A percentile compares a stretch with the other conserved stretches of the same genome.
These are phyloP conservation scores for Nyctereutes procyonoides DNA, from an alignment of 2,113 vertebrate genomes.

Conservation along the genomic window DNA sequence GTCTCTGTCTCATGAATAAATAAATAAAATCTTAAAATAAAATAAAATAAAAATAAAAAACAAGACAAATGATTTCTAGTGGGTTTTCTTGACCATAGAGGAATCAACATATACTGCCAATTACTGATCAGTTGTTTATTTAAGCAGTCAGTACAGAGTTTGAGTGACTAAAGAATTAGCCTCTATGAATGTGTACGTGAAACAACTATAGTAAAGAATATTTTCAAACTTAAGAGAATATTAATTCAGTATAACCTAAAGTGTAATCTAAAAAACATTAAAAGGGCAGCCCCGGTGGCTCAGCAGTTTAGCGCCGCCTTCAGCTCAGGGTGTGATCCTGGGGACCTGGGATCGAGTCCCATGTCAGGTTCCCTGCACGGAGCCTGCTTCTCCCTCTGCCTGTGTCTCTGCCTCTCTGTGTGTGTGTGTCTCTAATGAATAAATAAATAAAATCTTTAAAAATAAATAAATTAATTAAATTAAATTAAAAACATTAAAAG, in stretches of 20 bases:
- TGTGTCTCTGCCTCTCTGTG: too few species aligned
- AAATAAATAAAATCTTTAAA: too few species aligned
- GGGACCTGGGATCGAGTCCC: too few species aligned
- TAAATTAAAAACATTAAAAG: too few species aligned
- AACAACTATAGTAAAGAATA: not conserved
- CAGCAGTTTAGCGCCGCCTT: too few species aligned
- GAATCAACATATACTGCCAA: slow-evolving; percentile 9
- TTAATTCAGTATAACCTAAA: slow-evolving; percentile 36
- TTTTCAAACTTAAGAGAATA: slow-evolving; percentile 58
- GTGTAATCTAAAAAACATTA: slow-evolving; percentile 18
- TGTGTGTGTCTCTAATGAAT: too few species aligned
- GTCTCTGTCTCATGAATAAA: too few species aligned
- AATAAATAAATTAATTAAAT: too few species aligned
- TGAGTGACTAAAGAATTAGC: slow-evolving; percentile 22
- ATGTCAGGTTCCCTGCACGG: too few species aligned
- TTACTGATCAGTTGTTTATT: slow-evolving; percentile 23
- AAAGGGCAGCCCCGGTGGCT: not conserved
- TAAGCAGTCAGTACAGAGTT: slow-evolving; percentile 33
- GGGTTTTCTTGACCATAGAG: not conserved
- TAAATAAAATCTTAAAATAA: too few species aligned
- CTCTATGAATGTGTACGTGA: not conserved
- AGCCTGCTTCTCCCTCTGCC: too few species aligned
- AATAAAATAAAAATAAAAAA: not conserved
- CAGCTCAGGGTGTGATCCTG: too few species aligned
- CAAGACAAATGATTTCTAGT: slow-evolving; percentile 12